Evolutionary conservation across 2,113 vertebrate species (phyloP).

Genomic region (Camarhynchus parvulus): DNA sequence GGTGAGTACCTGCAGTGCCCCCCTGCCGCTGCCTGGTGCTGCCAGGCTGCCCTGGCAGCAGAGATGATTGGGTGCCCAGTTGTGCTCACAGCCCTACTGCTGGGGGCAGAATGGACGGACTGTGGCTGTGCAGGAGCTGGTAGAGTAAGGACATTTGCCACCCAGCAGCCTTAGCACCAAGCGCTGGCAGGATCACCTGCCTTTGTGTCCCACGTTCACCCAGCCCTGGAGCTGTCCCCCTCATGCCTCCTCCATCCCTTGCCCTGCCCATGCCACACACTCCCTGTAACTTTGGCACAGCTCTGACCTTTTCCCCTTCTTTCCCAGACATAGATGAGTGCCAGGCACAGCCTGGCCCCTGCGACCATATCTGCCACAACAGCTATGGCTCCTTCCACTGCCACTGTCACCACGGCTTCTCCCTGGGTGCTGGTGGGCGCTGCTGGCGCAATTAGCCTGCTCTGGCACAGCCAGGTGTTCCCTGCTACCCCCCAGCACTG

Average conservation of each 20-base stretch:
- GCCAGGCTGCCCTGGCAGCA: not conserved
- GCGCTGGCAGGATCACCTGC: not conserved
- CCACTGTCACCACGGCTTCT: conserved; percentile 24
- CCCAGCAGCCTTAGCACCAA: not conserved
- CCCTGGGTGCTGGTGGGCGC: not conserved
- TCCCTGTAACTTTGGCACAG: not conserved
- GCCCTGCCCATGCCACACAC: not conserved
- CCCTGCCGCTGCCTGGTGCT: rapidly evolving
- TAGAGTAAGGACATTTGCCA: not conserved
- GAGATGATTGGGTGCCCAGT: not conserved
- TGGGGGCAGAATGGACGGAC: rapidly evolving
- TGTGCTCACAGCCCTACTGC: not conserved
- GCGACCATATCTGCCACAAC: conserved; percentile 57
- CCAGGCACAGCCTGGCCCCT: not conserved
- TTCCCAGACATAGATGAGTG: conserved; percentile 56
- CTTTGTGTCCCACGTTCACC: not conserved
- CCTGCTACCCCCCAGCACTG: rapidly evolving
- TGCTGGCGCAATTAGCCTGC: not conserved
- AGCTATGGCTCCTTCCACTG: conserved; percentile 48
- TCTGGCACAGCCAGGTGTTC: not conserved
- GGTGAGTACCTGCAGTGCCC: conserved; percentile 21
- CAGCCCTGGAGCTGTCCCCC: not conserved
- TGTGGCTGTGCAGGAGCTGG: not conserved
- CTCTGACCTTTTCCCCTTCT: not conserved
- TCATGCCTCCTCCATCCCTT: not conserved